Evolutionary conservation across 2,797 vertebrate species (phyloP).

Genomic region (Scolopax bukidnonensis): DNA sequence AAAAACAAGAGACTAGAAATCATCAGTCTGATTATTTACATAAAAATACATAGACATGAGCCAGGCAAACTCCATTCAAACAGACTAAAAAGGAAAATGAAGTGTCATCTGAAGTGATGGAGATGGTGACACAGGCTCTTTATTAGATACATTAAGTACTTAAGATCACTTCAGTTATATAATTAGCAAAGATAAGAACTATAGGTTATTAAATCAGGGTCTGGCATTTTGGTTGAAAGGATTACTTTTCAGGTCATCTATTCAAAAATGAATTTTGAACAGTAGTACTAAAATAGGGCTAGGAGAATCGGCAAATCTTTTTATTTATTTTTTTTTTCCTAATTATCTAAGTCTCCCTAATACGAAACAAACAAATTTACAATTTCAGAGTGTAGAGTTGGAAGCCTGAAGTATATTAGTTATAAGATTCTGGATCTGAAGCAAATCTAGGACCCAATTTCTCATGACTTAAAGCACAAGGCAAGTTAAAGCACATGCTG

Average conservation of each 20-base stretch:
- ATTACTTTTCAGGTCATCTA: neutral
- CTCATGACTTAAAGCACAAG: neutral
- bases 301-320: neutral
- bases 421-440: neutral
- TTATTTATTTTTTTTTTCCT: neutral
- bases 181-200: constrained; percentile 9
- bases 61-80: constrained; percentile 36
- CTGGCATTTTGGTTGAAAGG: neutral
- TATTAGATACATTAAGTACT: neutral
- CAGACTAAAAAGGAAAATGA: constrained; percentile 23
- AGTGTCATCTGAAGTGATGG: neutral
- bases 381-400: neutral
- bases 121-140: neutral
- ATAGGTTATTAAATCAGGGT: neutral
- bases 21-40: constrained; percentile 44
- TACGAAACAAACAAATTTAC: neutral
- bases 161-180: neutral
- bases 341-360: neutral
- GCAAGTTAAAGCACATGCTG: neutral
- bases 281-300: neutral
- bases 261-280: neutral
- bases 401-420: neutral
- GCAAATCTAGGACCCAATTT: neutral
- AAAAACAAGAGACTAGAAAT: constrained; percentile 38
- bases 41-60: constrained; percentile 46